phyloP scores from a whole-genome alignment of 2,113 vertebrate species.

The Gnathonemus echidnorhynchus region DNA sequence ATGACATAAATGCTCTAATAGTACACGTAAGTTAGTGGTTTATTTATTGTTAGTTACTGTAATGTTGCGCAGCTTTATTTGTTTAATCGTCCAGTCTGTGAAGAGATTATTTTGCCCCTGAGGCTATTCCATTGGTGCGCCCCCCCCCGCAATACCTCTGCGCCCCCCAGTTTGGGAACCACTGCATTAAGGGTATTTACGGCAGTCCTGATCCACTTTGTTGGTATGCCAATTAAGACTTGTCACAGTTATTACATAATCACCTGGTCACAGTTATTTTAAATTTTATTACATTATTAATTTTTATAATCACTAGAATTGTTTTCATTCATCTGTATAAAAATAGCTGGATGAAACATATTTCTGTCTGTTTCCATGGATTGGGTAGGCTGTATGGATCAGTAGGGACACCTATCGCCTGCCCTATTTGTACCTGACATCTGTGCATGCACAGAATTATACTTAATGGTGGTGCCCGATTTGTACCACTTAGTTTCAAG shows the following conservation, averaged over 20 bases:
- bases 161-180: no score
- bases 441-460: background rate
- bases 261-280: background rate
- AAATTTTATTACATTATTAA: background rate
- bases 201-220: background rate
- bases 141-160: no score
- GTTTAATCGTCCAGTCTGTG: no score
- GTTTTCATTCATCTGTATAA: background rate
- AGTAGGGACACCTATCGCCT: background rate
- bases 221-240: background rate
- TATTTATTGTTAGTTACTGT: no score
- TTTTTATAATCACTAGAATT: background rate
- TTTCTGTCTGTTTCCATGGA: background rate
- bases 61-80: no score
- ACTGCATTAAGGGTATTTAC: background rate
- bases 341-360: background rate
- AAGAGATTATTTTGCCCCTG: no score
- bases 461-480: background rate
- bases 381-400: background rate
- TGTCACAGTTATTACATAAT: background rate
- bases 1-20: no score
- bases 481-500: background rate
- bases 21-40: no score
- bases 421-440: background rate
- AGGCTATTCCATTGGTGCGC: no score